Base-by-base conservation (phyloP, 1,140 invertebrate genomes). In the Sycobia sp. region DNA sequence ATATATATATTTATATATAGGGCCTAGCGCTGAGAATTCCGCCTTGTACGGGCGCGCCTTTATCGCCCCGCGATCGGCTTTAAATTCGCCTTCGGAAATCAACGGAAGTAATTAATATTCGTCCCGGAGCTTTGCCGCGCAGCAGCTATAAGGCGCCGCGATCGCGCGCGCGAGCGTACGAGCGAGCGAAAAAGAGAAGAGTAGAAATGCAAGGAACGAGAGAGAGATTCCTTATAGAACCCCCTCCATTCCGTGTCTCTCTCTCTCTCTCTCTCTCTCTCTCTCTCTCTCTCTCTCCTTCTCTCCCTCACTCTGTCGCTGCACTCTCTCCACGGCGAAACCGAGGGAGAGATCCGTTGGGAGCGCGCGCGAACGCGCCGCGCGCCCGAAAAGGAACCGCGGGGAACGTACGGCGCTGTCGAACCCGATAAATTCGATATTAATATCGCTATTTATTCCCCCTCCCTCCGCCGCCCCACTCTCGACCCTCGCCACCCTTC, bases 361-460 rank as follows among this genome's bases (percentile, higher is more conserved):
- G n/a, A n/a, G n/a, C 3, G 8, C 36, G 38, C 50, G 20, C 14
- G 11, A 43, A 34, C 34, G 20, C n/a, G 36, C 5, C 20, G n/a
- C 9, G n/a, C 27, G 23, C n/a, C n/a, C 7, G 11, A 25, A 46
- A 47, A 18, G 20, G 25, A 39, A 36, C n/a, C n/a, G n/a, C n/a
- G n/a, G n/a, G 27, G 27, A 55, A 47, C 11, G 36, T 63, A 56
- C 27, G 25, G 36, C n/a, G n/a, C 54, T 64, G 62, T 58, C 54
- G 54, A 64, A 51, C 36, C 14, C 62, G 54, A 64, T 64, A 64
- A 64, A 64, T 64, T 64, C 54, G 46, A 64, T 64, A 64, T 64
- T 64, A 64, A 64, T 64, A 64, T 64, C 62, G 54, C 38, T 58
- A 56, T 63, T 63, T 63, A 63, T 62, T 53, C n/a, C n/a, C n/a